These are phyloP conservation scores for Sebastes goodei DNA, from an alignment of 2,797 vertebrate species.

Conservation along the genomic window DNA sequence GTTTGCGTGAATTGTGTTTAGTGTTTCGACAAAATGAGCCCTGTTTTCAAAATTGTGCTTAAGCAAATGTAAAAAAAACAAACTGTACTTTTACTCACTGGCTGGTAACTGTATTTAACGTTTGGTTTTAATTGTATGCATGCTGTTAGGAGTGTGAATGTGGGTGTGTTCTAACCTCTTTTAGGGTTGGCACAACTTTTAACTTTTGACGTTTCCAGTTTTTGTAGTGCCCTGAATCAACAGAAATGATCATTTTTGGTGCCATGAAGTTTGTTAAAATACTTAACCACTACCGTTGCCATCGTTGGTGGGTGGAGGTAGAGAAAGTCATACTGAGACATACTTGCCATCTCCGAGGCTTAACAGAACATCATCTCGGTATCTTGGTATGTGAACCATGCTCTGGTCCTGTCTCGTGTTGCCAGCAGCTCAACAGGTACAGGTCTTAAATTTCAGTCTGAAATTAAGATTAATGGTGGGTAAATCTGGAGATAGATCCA, in stretches of 20 bases:
- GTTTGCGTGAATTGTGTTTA: no score
- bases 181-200: background rate
- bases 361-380: constrained; percentile 58
- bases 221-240: background rate
- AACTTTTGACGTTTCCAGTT: background rate
- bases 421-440: constrained; percentile 34
- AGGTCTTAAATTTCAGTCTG: background rate
- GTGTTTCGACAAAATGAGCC: no score
- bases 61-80: no score
- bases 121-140: background rate
- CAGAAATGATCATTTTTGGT: background rate
- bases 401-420: constrained; percentile 26
- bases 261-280: background rate
- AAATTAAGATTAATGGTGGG: constrained; percentile 14
- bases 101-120: background rate
- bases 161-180: background rate
- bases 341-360: constrained; percentile 45
- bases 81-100: background rate
- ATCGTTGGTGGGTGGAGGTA: background rate
- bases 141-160: background rate
- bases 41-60: no score
- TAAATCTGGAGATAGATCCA: constrained; percentile 10
- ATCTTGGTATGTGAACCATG: constrained; percentile 47
- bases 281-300: background rate
- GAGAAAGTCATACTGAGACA: constrained; percentile 28